These are phyloP conservation scores for Platyrinchus mystaceus DNA, from an alignment of 2,797 vertebrate genomes.

Conservation along the genomic window DNA sequence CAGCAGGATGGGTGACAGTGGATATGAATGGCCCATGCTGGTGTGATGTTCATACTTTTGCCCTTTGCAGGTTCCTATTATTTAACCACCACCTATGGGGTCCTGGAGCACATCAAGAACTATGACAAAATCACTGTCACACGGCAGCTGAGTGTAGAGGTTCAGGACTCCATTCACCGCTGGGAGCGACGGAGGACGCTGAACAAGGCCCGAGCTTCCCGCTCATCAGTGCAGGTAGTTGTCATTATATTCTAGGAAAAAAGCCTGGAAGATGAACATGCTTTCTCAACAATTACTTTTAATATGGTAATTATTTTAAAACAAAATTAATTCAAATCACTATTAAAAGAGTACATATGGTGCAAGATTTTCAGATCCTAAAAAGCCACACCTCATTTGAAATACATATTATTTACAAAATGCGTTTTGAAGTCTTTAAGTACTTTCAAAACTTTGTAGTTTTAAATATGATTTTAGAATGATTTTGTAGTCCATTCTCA, in stretches of 20 bases:
- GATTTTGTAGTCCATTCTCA: neutral
- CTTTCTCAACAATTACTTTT: neutral
- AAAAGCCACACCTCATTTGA: neutral
- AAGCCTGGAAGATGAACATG: neutral
- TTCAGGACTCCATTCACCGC: constrained; percentile 96
- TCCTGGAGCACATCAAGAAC: constrained; percentile 93
- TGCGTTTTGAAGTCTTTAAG: neutral
- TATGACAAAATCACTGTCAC: constrained; percentile 92
- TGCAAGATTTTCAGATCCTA: neutral
- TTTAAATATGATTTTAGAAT: neutral
- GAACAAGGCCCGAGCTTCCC: constrained; percentile 85
- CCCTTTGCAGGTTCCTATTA: constrained; percentile 89
- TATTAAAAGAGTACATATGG: neutral
- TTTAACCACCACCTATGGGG: constrained; percentile 94
- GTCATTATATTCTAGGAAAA: neutral
- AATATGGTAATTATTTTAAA: neutral
- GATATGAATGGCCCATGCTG: fast-evolving
- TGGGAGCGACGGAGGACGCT: constrained; percentile 94
- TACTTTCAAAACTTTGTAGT: neutral
- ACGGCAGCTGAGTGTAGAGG: constrained; percentile 89
- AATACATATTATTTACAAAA: neutral
- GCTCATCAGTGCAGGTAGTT: constrained; percentile 85
- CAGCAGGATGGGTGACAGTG: neutral
- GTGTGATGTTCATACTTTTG: neutral
- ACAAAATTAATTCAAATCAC: neutral